Evolutionary conservation across 2,888 invertebrate species (phyloP), one percentile per base, ranked within the genome.

Genomic region (Heliconius aoede): DNA sequence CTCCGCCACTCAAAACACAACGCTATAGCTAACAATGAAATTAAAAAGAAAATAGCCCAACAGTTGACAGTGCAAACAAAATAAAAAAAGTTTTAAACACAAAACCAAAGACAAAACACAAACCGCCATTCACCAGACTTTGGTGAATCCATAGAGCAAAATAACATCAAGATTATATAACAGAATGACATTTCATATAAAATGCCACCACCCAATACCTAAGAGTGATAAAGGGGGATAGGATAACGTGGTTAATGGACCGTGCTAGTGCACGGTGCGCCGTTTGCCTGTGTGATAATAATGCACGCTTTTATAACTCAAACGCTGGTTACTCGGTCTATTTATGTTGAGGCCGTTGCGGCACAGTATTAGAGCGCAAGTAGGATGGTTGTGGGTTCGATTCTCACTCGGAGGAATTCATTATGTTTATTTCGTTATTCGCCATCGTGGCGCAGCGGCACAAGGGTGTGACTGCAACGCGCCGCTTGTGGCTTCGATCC

Each of bases 241-340:
- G 78, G 69, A 76, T 79, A 71, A 78, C 74, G 73, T 51, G 72
- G 64, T 76, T 76, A 79, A 78, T 78, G 76, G 79, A 73, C 73
- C 79, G 78, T 74, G 40, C 71, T 61, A 72, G 26, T 72, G 18
- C 71, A 72, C 58, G 68, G 30, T n/a, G n/a, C n/a, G n/a, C n/a
- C n/a, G n/a, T 36, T 40, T 71, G 72, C 72, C 58, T 60, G 46
- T 78, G 78, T 74, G 75, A 78, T 72, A 51, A 76, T 36, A 36
- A 71, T 64, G 32, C 67, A 58, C 61, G 61, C 55, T 74, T 61
- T 76, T 74, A 64, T 76, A 76, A 60, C 71, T 24, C 68, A 36
- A 55, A 71, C 71, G 55, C 8, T 36, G 60, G 58, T 26, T 21
- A 7, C 18, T 40, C 18, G 24, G 7, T 26, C 58, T 72, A 55